Evolutionary conservation across 2,113 vertebrate genomes (phyloP), one percentile per base, ranked within the genome.

Genomic region (Oncorhynchus gorbuscha): DNA sequence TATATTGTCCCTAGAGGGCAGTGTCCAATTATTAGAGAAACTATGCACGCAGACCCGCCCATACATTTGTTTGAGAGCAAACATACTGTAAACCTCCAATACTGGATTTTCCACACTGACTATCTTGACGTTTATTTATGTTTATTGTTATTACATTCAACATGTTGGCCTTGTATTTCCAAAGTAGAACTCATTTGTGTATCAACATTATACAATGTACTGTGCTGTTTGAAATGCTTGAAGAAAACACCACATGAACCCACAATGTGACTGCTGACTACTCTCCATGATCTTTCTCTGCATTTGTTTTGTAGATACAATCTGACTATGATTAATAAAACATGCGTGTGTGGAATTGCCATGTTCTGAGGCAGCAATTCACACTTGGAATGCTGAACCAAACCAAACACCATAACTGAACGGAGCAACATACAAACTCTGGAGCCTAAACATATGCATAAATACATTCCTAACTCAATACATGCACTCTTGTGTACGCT

Each of bases 1-100:
- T 3, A 7, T 48, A 1, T 3, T 8, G 67, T 83, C 92, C 81
- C 79, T 82, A 93, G 91, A 82, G 89, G 92, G 91, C 75, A 71
- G 84, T 84, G 66, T 83, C 59, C 84, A n/a, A 79, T 85, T 66
- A 77, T 75, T 26, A 75, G 35, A 71, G 58, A 51, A 83, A 22
- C 3, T 1, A 13, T 59, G 76, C 48, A 26, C 62, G 39, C 39
- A 39, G 39, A 39, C 8, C 39, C 39, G 2, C 39, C 39, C 39
- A 78, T 39, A 76, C 9, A 58, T 12, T 2, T 16, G 45, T 64
- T 67, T 65, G 64, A 79, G 51, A 18, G 16, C 7, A 20, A 20
- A 69, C 67, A 39, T 45, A 74, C 22, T 69, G 75, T 83, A 80
- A 81, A 86, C 78, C 88, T 78, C 70, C 75, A 74, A 35, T 73